phyloP scores from a whole-genome alignment of 2,797 vertebrate species.

The Myotis findleyi region DNA sequence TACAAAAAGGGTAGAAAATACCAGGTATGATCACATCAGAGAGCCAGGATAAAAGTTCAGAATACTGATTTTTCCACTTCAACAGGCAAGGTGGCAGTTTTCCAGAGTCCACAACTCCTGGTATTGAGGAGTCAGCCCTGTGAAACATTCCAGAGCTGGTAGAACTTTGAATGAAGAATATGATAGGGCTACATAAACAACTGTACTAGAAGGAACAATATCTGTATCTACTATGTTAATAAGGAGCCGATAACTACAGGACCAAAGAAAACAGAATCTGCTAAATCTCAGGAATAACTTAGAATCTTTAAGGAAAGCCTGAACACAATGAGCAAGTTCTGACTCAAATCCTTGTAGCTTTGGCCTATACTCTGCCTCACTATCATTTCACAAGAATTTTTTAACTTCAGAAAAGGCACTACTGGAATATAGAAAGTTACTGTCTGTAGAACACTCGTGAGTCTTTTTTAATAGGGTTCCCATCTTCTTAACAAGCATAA shows the following conservation, averaged over 20 bases:
- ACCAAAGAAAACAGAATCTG: neutral
- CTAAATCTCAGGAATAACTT: slow-evolving; percentile 3
- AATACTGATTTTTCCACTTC: neutral
- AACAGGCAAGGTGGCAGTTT: neutral
- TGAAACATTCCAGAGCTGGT: neutral
- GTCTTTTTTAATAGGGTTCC: neutral
- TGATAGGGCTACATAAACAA: neutral
- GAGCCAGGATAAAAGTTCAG: neutral
- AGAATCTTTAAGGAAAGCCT: neutral
- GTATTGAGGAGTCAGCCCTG: neutral
- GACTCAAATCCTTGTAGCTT: slow-evolving; percentile 4
- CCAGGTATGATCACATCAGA: neutral
- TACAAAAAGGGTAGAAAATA: neutral
- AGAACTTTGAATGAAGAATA: slow-evolving; percentile 5
- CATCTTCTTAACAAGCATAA: neutral
- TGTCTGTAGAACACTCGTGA: neutral
- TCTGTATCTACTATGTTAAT: neutral
- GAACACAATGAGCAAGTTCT: neutral
- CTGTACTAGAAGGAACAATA: neutral
- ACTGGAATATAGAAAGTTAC: neutral
- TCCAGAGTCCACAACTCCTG: neutral
- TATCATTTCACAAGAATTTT: slow-evolving; percentile 4
- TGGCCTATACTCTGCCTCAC: neutral
- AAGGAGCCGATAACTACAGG: neutral
- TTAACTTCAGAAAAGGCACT: slow-evolving; percentile 14